Evolutionary conservation across 2,797 vertebrate genomes (phyloP), one percentile per base, ranked within the genome.

Genomic region (Scyliorhinus canicula): DNA sequence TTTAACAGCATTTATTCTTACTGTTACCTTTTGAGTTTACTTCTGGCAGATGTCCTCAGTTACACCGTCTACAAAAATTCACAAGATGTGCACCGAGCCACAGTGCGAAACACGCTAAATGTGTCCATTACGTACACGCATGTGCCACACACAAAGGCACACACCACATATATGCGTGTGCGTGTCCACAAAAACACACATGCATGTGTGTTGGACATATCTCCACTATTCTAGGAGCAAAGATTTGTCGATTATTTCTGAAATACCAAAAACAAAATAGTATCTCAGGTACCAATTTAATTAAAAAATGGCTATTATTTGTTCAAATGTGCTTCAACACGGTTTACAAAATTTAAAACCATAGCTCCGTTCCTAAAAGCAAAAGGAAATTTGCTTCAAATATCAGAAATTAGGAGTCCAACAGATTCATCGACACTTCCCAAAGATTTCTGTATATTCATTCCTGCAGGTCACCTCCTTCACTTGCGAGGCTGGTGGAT

Each of bases 401-500:
- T 94, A 74, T 74, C 67, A 35, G 44, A 94, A 31, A 94, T 94
- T 74, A 71, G 26, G 86, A 52, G 47, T 50, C 93, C 67, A 60
- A 35, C 47, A 47, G 65, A 93, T 74, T 47, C 4, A 69, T n/a
- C 35, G 47, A 74, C 65, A 94, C 2, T 14, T 74, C 93, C 50
- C 67, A 50, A 31, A 74, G 69, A 74, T 94, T 94, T 52, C 31
- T 71, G 63, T 71, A 71, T n/a, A 65, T 91, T 91, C 57, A 65
- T 55, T 69, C 65, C 14, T 16, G 74, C 44, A 31, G 90, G 55
- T 71, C 0, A 0, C 14, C 3, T 47, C n/a, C 96, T 96, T 99
- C 98, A 99, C 97, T 99, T 99, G 97, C 99, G 99, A 82, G 99
- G 99, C 96, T 99, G 99, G 96, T 99, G 98, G 97, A 99, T 99